Percentiles rank a stretch among this genome's conserved stretches.
phyloP scores from a whole-genome alignment of 2,113 vertebrate genomes.

The Oncorhynchus masou region DNA sequence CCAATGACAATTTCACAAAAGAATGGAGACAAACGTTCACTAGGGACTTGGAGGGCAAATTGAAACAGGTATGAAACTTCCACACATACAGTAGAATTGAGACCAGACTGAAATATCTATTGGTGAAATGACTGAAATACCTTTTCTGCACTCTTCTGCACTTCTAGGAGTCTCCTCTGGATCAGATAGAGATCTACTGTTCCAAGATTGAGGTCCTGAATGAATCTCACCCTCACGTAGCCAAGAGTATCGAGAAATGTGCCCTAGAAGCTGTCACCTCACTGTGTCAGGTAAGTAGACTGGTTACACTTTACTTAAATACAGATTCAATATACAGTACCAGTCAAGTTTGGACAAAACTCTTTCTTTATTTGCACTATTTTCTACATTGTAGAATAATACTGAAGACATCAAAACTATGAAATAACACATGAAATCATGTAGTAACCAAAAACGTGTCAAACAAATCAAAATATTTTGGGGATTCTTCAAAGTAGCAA shows the following conservation, averaged over 20 bases:
- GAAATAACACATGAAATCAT: no score
- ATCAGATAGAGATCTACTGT: conserved; percentile 80
- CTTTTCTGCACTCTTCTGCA: background rate
- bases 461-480: no score
- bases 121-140: background rate
- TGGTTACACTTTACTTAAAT: background rate
- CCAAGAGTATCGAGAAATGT: conserved; percentile 74
- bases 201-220: conserved; percentile 4
- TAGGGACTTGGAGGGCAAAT: conserved; percentile 76
- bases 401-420: no score
- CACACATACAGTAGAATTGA: background rate
- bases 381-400: no score
- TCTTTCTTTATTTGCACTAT: no score
- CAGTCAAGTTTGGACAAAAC: background rate
- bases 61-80: conserved; percentile 75
- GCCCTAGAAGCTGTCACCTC: conserved; percentile 80
- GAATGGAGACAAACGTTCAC: conserved; percentile 76
- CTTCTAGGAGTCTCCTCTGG: conserved; percentile 69
- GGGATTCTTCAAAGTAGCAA: no score
- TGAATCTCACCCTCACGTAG: conserved; percentile 51
- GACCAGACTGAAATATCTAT: background rate
- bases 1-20: conserved; percentile 55
- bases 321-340: no score
- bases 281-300: conserved; percentile 80
- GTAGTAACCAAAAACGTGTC: no score